These are phyloP conservation scores for Dicrurus megarhynchus DNA, from an alignment of 2,113 vertebrate species.

Conservation along the genomic window DNA sequence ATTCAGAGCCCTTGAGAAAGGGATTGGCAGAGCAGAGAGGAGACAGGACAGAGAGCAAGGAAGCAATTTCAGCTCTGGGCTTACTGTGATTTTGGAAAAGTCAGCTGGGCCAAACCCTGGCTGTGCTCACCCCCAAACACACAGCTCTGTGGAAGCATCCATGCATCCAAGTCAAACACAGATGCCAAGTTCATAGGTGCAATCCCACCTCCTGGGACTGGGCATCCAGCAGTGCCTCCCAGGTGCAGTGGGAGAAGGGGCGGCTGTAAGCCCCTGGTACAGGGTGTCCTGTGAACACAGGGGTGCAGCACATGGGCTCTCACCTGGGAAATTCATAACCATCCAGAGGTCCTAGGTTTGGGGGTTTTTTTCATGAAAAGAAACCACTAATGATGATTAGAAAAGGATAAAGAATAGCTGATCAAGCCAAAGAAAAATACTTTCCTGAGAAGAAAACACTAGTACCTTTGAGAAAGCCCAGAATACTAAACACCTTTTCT, in stretches of 20 bases:
- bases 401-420: neutral
- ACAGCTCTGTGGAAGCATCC: neutral
- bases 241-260: rapidly evolving
- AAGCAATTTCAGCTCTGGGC: neutral
- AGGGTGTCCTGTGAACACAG: neutral
- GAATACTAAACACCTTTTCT: neutral
- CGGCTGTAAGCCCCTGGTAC: neutral
- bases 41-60: neutral
- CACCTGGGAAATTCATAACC: neutral
- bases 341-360: neutral
- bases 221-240: neutral
- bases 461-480: neutral
- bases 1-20: neutral
- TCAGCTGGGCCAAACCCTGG: neutral
- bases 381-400: neutral
- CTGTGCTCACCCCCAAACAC: neutral
- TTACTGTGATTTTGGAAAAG: neutral
- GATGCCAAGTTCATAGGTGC: neutral
- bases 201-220: rapidly evolving
- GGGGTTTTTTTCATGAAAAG: neutral
- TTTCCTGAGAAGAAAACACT: neutral
- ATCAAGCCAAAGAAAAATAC: neutral
- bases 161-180: rapidly evolving
- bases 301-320: neutral
- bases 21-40: neutral